A percentile compares a stretch with the other conserved stretches of the same genome.
Evolutionary conservation across 2,113 vertebrate genomes (phyloP).

Genomic region (Zapornia atra): DNA sequence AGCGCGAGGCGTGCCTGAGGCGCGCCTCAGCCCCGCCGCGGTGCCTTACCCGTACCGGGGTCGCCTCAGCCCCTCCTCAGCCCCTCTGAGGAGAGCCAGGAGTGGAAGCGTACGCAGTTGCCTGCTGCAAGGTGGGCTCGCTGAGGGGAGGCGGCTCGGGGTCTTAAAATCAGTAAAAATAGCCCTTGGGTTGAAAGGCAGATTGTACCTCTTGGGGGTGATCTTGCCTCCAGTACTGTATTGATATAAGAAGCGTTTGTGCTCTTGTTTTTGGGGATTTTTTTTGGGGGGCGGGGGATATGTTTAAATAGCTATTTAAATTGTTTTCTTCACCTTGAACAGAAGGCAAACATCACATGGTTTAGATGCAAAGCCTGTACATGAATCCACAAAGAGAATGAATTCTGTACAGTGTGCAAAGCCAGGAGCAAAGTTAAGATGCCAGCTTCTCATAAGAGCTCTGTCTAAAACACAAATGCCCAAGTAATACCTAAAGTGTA

Average conservation of each 20-base stretch:
- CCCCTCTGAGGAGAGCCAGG: too few species aligned
- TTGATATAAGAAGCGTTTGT: not conserved
- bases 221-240: not conserved
- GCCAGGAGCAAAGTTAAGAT: not conserved
- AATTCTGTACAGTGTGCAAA: not conserved
- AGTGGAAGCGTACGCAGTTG: too few species aligned
- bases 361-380: not conserved
- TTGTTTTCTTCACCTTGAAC: not conserved
- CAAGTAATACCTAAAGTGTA: not conserved
- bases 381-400: not conserved
- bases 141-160: too few species aligned
- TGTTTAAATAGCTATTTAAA: not conserved
- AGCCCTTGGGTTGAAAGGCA: not conserved
- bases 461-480: not conserved
- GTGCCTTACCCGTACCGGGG: too few species aligned
- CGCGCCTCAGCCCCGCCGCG: too few species aligned
- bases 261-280: accelerated
- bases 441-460: not conserved
- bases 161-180: not conserved
- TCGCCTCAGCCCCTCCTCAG: too few species aligned
- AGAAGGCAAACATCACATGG: accelerated
- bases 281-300: too few species aligned
- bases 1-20: too few species aligned
- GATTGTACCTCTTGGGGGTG: not conserved
- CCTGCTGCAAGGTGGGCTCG: too few species aligned